phyloP scores from a whole-genome alignment of 2,113 vertebrate genomes.

The Pontoporia blainvillei region DNA sequence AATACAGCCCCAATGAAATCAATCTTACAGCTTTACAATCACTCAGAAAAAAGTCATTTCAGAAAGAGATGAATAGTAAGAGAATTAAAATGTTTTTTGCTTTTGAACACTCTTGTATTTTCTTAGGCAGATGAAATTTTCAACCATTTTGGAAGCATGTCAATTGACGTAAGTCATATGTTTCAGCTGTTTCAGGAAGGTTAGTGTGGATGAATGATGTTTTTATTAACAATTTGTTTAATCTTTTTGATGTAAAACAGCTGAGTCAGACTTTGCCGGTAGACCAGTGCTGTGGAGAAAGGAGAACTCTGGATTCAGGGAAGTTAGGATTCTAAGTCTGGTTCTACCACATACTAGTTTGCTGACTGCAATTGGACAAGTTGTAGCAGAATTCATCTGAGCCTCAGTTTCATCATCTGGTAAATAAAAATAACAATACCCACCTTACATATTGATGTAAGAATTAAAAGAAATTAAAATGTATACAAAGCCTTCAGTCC shows the following conservation, averaged over 20 bases:
- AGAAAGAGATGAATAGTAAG: not conserved
- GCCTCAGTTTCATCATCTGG: not conserved
- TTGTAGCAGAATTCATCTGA: slow-evolving; percentile 31
- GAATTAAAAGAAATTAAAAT: slow-evolving; percentile 26
- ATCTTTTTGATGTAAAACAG: not conserved
- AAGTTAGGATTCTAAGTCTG: not conserved
- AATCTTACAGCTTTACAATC: not conserved
- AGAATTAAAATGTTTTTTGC: slow-evolving; percentile 6
- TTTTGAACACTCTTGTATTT: not conserved
- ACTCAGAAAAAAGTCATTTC: slow-evolving; percentile 32
- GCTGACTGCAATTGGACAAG: not conserved
- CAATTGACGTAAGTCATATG: not conserved
- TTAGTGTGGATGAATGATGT: not conserved
- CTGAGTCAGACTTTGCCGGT: not conserved
- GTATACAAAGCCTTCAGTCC: not conserved
- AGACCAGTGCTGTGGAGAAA: not conserved
- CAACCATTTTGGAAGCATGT: not conserved
- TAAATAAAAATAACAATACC: slow-evolving; percentile 32
- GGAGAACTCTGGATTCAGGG: not conserved
- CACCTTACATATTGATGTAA: not conserved
- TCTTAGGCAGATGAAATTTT: slow-evolving; percentile 18
- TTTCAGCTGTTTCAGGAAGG: slow-evolving; percentile 2
- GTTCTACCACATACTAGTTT: not conserved
- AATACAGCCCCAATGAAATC: slow-evolving; percentile 30
- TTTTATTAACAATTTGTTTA: slow-evolving; percentile 10